A percentile compares a stretch with the other conserved stretches of the same genome.
These are phyloP conservation scores for Tipula vernalis DNA, from an alignment of 2,888 invertebrate species.

Conservation along the genomic window DNA sequence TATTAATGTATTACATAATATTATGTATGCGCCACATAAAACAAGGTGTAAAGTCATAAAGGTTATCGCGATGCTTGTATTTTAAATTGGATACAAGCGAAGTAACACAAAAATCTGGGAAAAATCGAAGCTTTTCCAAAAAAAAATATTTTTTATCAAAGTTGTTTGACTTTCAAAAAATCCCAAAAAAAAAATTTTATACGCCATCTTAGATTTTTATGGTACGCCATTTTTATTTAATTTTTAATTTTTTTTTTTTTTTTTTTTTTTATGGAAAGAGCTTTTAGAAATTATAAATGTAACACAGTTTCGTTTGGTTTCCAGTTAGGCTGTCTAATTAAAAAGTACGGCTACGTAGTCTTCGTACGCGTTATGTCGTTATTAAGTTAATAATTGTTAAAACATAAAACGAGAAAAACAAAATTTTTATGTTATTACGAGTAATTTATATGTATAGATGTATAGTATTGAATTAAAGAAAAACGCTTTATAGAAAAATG, in stretches of 20 bases:
- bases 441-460: not conserved
- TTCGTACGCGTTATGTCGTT: not conserved
- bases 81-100: not conserved
- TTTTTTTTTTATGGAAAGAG: not conserved
- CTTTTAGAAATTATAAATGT: not conserved
- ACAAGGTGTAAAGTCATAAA: not conserved
- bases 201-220: not conserved
- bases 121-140: not conserved
- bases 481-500: not conserved
- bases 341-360: not conserved
- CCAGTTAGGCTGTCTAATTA: not conserved
- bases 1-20: not conserved
- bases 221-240: not conserved
- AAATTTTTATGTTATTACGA: not conserved
- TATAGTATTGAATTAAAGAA: not conserved
- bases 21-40: not conserved
- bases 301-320: not conserved
- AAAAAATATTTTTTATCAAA: not conserved
- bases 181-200: not conserved
- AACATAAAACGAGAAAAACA: not conserved
- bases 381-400: not conserved
- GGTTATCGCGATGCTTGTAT: not conserved
- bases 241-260: not conserved
- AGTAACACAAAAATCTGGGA: not conserved
- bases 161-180: not conserved